Percentiles rank a stretch among this genome's conserved stretches.
Conservation (phyloP, 1,140 invertebrate species). For the Drosophila melanogaster region Release_6_plus_ISO1_MT NT_037436.4:16310501-16311000, state of each 20-base stretch:
- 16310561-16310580: conserved; percentile 64
- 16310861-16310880: conserved; percentile 25
- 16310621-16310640: conserved; percentile 47
- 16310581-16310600: conserved; percentile 58
- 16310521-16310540: conserved; percentile 25
- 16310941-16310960: conserved; percentile 32
- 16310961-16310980: conserved; percentile 19
- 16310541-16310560: conserved; percentile 71
- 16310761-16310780: conserved; percentile 70
- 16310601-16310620: conserved; percentile 21
- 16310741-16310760: conserved; percentile 38
- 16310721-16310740: conserved; percentile 22
- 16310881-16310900: conserved; percentile 30
- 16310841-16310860: conserved; percentile 23
- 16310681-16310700: conserved; percentile 38
- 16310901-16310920: conserved; percentile 27
- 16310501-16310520: conserved; percentile 23
- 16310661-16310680: conserved; percentile 35
- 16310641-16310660: conserved; percentile 47
- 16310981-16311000: conserved; percentile 24
- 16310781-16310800: conserved; percentile 54
- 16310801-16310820: conserved; percentile 52
- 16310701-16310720: conserved; percentile 29
- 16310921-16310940: conserved; percentile 8
- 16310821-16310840: conserved; percentile 36